Base-by-base conservation (phyloP, 2,797 vertebrate genomes). In the Helarctos malayanus region DNA sequence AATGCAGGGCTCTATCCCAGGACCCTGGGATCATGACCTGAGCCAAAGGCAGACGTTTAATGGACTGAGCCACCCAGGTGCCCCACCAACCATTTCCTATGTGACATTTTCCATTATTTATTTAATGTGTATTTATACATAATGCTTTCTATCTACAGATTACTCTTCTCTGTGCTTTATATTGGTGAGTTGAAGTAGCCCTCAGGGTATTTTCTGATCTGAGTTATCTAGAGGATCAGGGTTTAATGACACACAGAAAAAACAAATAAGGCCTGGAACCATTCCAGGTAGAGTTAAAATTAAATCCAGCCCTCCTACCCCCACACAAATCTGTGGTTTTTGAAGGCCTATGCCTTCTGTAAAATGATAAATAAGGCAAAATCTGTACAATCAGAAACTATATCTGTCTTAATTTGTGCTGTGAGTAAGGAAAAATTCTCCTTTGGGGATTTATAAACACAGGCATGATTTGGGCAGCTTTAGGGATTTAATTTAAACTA, bases 311-410 rank as follows among this genome's bases (percentile, higher is more conserved):
- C 45, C 27, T 75, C 54, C 47, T 1, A 29, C 4, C 4, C 27
- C 41, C 91, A 16, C 15, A 61, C 35, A 76, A 78, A 56, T 5
- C 35, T 35, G 15, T 69, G 23, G 41, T 35, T 29, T 49, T 16
- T 76, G 49, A 59, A 82, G 13, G 82, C 2, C 21, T 41, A 35
- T 35, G 41, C 29, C 29, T 91, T 80, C 47, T 69, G 45, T 78
- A 38, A 91, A 91, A 87, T 69, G 49, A 69, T 61, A 54, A n/a
- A 54, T 69, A 52, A 91, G 52, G 23, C 14, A 83, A 91, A 89
- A 89, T 89, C 35, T 71, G 38, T 49, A 65, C 15, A 59, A 18
- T 38, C 23, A 76, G 75, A 81, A 93, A 82, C 69, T 61, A 3
- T 54, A 14, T 35, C 63, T 54, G 7, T 75, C 32, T 87, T 83